Evolutionary conservation across 2,888 invertebrate species (phyloP), one percentile per base, ranked within the genome.

Genomic region (Vannuccia rotundouncinata): DNA sequence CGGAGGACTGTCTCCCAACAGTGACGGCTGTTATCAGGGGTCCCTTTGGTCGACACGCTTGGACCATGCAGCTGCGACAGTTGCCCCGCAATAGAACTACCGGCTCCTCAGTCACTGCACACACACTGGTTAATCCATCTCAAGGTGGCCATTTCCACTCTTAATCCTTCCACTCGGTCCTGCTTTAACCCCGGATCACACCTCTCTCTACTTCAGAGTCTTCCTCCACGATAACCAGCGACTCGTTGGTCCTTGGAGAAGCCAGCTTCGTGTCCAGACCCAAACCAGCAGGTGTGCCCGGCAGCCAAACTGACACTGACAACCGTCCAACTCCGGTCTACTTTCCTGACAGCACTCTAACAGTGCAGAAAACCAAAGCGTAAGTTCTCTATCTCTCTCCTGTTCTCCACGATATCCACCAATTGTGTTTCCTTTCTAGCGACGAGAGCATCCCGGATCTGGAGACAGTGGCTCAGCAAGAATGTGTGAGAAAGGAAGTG

Each of bases 31-130:
- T 98, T 79, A 92, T 96, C 82, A 91, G 97, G 0, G 94, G 95
- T 80, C 94, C 95, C 0, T 96, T 95, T 89, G 96, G 96, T 0
- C 92, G 96, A 1, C 94, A 94, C 89, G 94, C 95, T 27, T 98
- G 97, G 97, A 29, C 45, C 28, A 59, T 78, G 66, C 76, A 59
- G 22, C 29, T 78, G 1, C 78, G 78, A 1, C 78, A 78, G 74
- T 28, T 78, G 22, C 78, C 78, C 1, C 1, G 22, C 1, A 66
- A 66, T 27, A 28, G 22, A 5, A n/a, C n/a, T n/a, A n/a, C n/a
- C n/a, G n/a, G n/a, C n/a, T n/a, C n/a, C n/a, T 13, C 59, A 13
- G 59, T 59, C n/a, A 10, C 10, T 59, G 13, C 10, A 59, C 59
- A 59, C 10, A 10, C n/a, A n/a, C n/a, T n/a, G n/a, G n/a, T n/a